These are phyloP conservation scores for Eudasyphora cyanicolor DNA, from an alignment of 2,888 invertebrate species.

Conservation along the genomic window DNA sequence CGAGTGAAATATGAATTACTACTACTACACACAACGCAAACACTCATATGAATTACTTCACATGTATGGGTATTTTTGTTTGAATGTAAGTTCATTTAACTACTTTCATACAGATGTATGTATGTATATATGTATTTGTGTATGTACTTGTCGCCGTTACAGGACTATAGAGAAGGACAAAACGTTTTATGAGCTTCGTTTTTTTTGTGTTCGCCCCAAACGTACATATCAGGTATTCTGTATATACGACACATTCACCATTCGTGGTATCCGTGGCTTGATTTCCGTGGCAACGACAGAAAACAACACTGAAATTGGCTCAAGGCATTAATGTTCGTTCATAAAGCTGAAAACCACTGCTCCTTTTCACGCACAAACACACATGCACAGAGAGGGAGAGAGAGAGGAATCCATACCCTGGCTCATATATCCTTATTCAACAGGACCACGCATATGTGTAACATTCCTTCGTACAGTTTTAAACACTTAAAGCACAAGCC, in stretches of 20 bases:
- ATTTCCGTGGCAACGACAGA: constrained; percentile 1
- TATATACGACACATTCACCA: too few species aligned
- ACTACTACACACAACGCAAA: too few species aligned
- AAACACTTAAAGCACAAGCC: neutral
- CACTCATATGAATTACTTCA: neutral
- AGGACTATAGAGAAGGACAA: constrained; percentile 13
- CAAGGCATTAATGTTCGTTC: constrained; percentile 48
- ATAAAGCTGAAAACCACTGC: constrained; percentile 24
- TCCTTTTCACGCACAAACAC: neutral
- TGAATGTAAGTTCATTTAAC: too few species aligned
- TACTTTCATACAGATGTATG: neutral
- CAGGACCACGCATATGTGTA: neutral
- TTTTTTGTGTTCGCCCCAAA: constrained; percentile 26
- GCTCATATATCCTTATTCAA: neutral
- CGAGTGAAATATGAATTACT: too few species aligned
- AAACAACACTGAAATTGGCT: constrained; percentile 35
- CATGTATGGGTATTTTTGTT: too few species aligned
- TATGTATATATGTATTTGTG: too few species aligned
- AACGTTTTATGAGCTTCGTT: constrained; percentile 48
- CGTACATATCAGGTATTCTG: constrained; percentile 27
- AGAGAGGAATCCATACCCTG: too few species aligned
- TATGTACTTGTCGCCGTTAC: too few species aligned
- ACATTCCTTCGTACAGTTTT: neutral
- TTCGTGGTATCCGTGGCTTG: constrained; percentile 22
- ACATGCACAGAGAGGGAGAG: too few species aligned